These are phyloP conservation scores for Nasonia longicornis DNA, from an alignment of 1,140 invertebrate species.

Conservation along the genomic window DNA sequence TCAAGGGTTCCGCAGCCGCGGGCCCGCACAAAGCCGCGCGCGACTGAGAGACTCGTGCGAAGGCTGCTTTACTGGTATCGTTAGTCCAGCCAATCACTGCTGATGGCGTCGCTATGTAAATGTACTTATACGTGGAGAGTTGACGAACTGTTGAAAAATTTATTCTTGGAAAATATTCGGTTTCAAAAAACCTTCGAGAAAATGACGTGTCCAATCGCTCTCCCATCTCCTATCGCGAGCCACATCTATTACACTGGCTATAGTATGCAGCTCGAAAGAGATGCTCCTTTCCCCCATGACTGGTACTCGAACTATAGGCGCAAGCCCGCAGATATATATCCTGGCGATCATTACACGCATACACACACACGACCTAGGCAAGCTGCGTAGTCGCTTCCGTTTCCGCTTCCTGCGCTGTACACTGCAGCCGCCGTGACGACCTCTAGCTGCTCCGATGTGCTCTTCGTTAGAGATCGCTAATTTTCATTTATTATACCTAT, in stretches of 20 bases:
- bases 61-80: background rate
- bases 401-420: conserved; percentile 37
- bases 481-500: conserved; percentile 23
- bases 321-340: conserved; percentile 12
- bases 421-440: conserved; percentile 20
- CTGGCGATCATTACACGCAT: conserved; percentile 5
- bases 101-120: too few relatives aligned
- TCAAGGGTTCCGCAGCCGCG: background rate
- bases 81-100: background rate
- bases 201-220: background rate
- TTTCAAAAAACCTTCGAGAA: too few relatives aligned
- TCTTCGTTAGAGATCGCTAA: conserved; percentile 25
- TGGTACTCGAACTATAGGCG: background rate
- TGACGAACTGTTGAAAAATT: too few relatives aligned
- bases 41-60: too few relatives aligned
- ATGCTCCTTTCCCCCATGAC: background rate
- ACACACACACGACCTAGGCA: background rate
- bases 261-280: background rate
- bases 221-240: background rate
- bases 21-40: background rate
- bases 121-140: too few relatives aligned
- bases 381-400: conserved; percentile 32
- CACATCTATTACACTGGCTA: too few relatives aligned
- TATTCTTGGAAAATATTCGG: too few relatives aligned
- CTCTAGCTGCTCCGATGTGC: background rate